Conservation (phyloP, 2,797 vertebrate species). For the Sphaeramia orbicularis region DNA sequence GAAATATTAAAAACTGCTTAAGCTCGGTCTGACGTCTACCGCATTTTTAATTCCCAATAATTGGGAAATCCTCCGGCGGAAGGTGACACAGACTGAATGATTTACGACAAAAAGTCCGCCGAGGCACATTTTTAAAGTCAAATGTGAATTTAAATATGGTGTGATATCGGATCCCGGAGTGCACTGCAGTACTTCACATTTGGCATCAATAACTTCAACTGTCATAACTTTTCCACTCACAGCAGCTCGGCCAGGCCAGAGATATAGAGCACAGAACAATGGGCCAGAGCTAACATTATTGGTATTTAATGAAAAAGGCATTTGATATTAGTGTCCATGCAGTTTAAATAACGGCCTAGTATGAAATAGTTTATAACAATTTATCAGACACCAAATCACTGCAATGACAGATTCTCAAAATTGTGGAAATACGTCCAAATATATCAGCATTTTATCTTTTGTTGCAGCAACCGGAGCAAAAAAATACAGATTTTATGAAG, state of each 20-base stretch:
- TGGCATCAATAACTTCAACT: constrained; percentile 45
- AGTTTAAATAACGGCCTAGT: too few species aligned
- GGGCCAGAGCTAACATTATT: constrained; percentile 9
- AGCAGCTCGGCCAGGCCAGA: constrained; percentile 29
- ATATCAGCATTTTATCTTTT: background rate
- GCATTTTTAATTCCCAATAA: too few species aligned
- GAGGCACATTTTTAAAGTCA: constrained; percentile 28
- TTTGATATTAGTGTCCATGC: constrained; percentile 4
- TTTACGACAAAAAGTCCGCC: constrained; percentile 11
- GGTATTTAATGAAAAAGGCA: constrained; percentile 28
- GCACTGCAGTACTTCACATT: constrained; percentile 23
- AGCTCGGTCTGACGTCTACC: too few species aligned
- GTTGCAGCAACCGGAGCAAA: background rate
- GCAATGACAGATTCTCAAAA: too few species aligned
- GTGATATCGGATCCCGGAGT: constrained; percentile 19
- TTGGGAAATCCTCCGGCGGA: too few species aligned
- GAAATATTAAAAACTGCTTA: too few species aligned
- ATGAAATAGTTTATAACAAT: too few species aligned
- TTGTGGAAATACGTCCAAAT: too few species aligned
- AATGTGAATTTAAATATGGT: constrained; percentile 34
- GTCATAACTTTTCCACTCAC: constrained; percentile 48
- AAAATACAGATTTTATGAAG: background rate
- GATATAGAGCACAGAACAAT: constrained; percentile 29
- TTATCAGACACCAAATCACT: too few species aligned
- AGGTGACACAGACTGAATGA: constrained; percentile 19